Percentiles rank a stretch among this genome's conserved stretches.
phyloP scores from a whole-genome alignment of 1,140 invertebrate species.

The Pachypeltis micranthus region DNA sequence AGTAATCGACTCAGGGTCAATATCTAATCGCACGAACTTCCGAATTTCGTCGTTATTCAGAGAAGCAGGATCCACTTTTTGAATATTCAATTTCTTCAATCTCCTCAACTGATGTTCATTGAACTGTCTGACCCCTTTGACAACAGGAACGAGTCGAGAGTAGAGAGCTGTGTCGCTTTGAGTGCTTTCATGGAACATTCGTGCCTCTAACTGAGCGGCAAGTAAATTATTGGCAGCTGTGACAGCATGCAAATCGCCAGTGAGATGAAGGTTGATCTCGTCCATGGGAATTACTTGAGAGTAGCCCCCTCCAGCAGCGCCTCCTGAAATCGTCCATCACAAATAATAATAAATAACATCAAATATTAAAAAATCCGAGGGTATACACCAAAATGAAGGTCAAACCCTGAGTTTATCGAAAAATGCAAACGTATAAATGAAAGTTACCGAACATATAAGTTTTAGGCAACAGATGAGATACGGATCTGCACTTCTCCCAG shows the following conservation, averaged over 20 bases:
- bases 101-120: slow-evolving; percentile 14
- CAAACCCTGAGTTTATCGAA: neutral
- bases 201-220: slow-evolving; percentile 84
- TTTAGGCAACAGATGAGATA: too few relatives aligned
- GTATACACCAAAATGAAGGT: neutral
- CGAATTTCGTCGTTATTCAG: slow-evolving; percentile 68
- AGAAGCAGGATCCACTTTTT: slow-evolving; percentile 71
- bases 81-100: slow-evolving; percentile 45
- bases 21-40: slow-evolving; percentile 76
- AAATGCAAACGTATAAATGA: neutral
- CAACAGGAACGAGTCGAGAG: slow-evolving; percentile 70
- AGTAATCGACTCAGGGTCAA: slow-evolving; percentile 79
- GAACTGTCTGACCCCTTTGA: slow-evolving; percentile 53
- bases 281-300: slow-evolving; percentile 97
- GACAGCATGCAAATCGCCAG: slow-evolving; percentile 97
- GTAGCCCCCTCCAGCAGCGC: slow-evolving; percentile 91
- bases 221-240: slow-evolving; percentile 95
- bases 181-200: slow-evolving; percentile 90
- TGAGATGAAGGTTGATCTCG: slow-evolving; percentile 97
- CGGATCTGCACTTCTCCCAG: too few relatives aligned
- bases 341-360: slow-evolving; percentile 1
- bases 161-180: slow-evolving; percentile 81
- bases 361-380: neutral
- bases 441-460: too few relatives aligned
- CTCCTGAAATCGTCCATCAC: slow-evolving; percentile 43